Percentiles rank a stretch among this genome's conserved stretches.
These are phyloP conservation scores for Tachystola acroxantha DNA, from an alignment of 2,888 invertebrate genomes.

Conservation along the genomic window DNA sequence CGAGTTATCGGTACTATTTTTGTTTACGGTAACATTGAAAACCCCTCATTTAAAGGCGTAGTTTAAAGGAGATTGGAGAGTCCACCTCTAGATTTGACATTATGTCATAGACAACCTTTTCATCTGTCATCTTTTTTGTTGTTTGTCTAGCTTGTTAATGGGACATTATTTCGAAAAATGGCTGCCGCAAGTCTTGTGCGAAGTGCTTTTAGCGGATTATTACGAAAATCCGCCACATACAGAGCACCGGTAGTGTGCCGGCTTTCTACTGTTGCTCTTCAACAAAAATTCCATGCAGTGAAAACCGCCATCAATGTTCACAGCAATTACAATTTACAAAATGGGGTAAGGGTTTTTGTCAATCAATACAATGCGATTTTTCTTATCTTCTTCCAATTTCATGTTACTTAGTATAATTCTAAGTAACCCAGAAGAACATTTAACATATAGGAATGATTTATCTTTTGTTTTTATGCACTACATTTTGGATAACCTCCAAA, in stretches of 20 bases:
- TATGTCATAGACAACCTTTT: no score
- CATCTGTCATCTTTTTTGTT: slow-evolving; percentile 1
- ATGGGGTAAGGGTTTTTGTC: slow-evolving; percentile 51
- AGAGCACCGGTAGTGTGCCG: slow-evolving; percentile 63
- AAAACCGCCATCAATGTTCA: slow-evolving; percentile 40
- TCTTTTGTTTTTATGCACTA: slow-evolving; percentile 1
- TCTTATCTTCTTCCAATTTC: slow-evolving; percentile 1
- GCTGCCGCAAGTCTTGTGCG: slow-evolving; percentile 68
- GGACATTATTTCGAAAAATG: slow-evolving; percentile 53
- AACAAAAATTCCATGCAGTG: slow-evolving; percentile 54
- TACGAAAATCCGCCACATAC: slow-evolving; percentile 57
- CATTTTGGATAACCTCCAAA: slow-evolving; percentile 55
- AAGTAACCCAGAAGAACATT: not conserved
- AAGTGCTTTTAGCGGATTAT: slow-evolving; percentile 65
- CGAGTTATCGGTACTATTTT: no score
- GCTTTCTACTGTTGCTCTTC: slow-evolving; percentile 57
- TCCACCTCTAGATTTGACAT: no score
- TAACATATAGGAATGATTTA: not conserved
- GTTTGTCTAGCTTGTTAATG: slow-evolving; percentile 32
- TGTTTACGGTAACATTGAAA: no score
- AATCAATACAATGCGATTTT: slow-evolving; percentile 34
- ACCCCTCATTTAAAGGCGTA: no score
- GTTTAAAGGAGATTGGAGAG: no score
- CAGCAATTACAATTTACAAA: slow-evolving; percentile 40
- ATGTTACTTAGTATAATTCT: not conserved